These are phyloP conservation scores for Tadarida brasiliensis DNA, from an alignment of 2,797 vertebrate genomes.

Conservation along the genomic window DNA sequence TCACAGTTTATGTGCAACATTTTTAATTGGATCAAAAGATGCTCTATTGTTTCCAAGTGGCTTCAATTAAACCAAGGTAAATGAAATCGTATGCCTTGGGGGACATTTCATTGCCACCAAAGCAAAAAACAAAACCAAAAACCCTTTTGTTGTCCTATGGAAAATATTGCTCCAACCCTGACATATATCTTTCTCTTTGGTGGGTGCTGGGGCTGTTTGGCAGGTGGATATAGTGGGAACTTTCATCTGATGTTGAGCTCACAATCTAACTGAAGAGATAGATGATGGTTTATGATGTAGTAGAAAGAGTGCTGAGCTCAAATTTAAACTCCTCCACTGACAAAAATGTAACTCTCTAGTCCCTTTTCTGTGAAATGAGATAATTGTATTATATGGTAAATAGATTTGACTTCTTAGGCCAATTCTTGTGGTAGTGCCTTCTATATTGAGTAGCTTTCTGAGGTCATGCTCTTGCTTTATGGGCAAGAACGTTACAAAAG, in stretches of 20 bases:
- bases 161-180: conserved; percentile 20
- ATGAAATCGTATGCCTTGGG: conserved; percentile 47
- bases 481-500: background rate
- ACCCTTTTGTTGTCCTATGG: background rate
- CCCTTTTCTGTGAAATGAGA: background rate
- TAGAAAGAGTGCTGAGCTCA: background rate
- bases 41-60: conserved; percentile 73
- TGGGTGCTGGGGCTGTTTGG: background rate
- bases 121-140: conserved; percentile 39
- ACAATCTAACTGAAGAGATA: background rate
- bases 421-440: background rate
- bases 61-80: conserved; percentile 70
- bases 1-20: conserved; percentile 72
- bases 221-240: background rate
- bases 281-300: background rate
- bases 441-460: background rate
- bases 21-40: conserved; percentile 76
- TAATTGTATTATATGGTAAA: conserved; percentile 3
- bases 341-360: background rate
- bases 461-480: background rate
- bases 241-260: background rate
- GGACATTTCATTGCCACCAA: conserved; percentile 65
- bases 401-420: background rate
- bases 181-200: conserved; percentile 8
- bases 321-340: conserved; percentile 3